phyloP scores from a whole-genome alignment of 2,797 vertebrate species.

The Sciaenops ocellatus region DNA sequence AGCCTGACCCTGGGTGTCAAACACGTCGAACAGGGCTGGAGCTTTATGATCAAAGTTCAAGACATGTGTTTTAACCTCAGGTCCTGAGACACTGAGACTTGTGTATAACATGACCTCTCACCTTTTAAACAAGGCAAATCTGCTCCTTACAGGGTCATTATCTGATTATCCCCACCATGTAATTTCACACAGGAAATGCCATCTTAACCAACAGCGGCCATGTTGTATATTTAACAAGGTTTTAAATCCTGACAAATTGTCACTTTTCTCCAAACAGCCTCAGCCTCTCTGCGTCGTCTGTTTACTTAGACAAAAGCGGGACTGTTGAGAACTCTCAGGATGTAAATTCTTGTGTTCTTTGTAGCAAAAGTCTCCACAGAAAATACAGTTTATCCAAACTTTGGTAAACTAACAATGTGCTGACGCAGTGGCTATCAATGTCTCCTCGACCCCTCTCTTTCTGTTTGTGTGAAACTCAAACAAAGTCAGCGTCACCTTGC shows the following conservation, averaged over 20 bases:
- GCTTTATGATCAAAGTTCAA: slow-evolving; percentile 57
- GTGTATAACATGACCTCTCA: slow-evolving; percentile 60
- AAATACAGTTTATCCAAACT: slow-evolving; percentile 49
- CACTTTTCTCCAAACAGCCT: slow-evolving; percentile 56
- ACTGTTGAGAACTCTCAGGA: slow-evolving; percentile 51
- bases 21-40: slow-evolving; percentile 25
- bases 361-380: slow-evolving; percentile 25
- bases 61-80: slow-evolving; percentile 55
- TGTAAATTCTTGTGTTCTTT: slow-evolving; percentile 54
- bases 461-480: slow-evolving; percentile 76
- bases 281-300: slow-evolving; percentile 35
- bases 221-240: slow-evolving; percentile 58
- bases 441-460: slow-evolving; percentile 25
- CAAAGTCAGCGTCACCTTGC: slow-evolving; percentile 59
- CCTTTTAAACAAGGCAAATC: slow-evolving; percentile 67
- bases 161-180: slow-evolving; percentile 67
- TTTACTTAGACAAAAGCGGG: slow-evolving; percentile 41
- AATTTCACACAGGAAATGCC: slow-evolving; percentile 67
- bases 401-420: slow-evolving; percentile 20
- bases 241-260: slow-evolving; percentile 69
- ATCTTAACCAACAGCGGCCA: slow-evolving; percentile 40
- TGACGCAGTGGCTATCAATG: slow-evolving; percentile 15
- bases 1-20: slow-evolving; percentile 54
- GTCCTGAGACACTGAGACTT: slow-evolving; percentile 58
- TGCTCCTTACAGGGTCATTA: slow-evolving; percentile 69